These are phyloP conservation scores for Ictidomys tridecemlineatus DNA, from an alignment of 2,113 vertebrate genomes.

Conservation along the genomic window DNA sequence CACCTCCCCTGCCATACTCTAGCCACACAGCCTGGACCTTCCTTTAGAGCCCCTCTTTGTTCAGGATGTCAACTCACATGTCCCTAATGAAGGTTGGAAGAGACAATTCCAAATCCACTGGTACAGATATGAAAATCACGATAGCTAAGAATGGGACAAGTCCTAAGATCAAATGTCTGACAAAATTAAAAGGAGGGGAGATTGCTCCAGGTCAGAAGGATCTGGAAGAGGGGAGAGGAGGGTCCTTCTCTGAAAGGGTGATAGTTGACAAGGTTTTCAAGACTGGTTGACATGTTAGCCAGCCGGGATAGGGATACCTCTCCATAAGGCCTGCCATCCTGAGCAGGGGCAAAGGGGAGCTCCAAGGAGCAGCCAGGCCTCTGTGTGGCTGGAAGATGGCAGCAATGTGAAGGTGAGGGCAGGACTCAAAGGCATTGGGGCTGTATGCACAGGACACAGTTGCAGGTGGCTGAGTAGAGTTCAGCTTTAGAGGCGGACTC, in stretches of 20 bases:
- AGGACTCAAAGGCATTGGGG: not conserved
- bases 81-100: not conserved
- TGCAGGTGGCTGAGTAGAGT: not conserved
- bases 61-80: no score
- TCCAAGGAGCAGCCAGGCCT: rapidly evolving
- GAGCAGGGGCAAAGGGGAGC: not conserved
- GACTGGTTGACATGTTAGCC: not conserved
- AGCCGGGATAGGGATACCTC: not conserved
- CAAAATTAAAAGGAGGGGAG: no score
- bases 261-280: not conserved
- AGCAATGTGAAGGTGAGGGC: not conserved
- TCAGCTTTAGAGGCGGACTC: not conserved
- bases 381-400: not conserved
- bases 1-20: no score
- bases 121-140: not conserved
- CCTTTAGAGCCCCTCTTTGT: no score
- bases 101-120: not conserved
- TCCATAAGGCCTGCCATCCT: not conserved
- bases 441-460: not conserved
- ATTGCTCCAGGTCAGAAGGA: not conserved
- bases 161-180: not conserved
- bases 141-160: not conserved
- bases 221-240: not conserved
- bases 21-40: no score
- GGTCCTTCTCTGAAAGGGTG: not conserved